Base-by-base conservation (phyloP, 2,797 vertebrate genomes). In the Oreortyx pictus region DNA sequence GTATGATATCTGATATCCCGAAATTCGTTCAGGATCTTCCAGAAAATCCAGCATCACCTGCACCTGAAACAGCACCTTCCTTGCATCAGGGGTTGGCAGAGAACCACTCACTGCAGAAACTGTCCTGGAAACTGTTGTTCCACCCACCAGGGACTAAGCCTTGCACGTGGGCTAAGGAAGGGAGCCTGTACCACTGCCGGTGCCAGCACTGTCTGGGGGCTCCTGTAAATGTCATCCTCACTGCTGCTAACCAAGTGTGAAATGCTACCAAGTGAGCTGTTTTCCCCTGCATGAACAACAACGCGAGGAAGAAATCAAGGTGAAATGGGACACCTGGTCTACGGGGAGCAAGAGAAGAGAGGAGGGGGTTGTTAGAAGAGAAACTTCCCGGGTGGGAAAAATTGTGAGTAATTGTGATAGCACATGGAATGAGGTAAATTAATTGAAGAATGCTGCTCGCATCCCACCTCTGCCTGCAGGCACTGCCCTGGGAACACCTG, bases 221-320 rank as follows among this genome's bases (percentile, higher is more conserved):
- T 68, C 24, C 47, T 61, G 44, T 70, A 80, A 57, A 43, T 27
- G 27, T 22, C 76, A 33, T 19, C 67, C 27, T 74, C 8, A 2
- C 9, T 52, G 7, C 68, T 37, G 35, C 50, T 77, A 60, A 77
- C 68, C 7, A 3, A 16, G 19, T 68, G 41, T 47, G 68, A 85
- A 91, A 86, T 9, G 35, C 33, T 62, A 8, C 46, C 39, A 20
- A 80, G 31, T 3, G 13, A 37, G 57, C 8, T 73, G 44, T 35
- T 23, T 4, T 65, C 49, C 27, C 33, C 65, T 6, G 2, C 0
- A 1, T n/a, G 23, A 39, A 52, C 20, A 27, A 10, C 17, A 76
- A 37, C 6, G 20, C 0, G 0, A 37, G 27, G 12, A 82, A 43
- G 17, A 47, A 75, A 15, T 25, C 1, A 7, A 44, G 29, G 59